These are phyloP conservation scores for Muscicapa comitata DNA, from an alignment of 2,797 vertebrate genomes.

Conservation along the genomic window DNA sequence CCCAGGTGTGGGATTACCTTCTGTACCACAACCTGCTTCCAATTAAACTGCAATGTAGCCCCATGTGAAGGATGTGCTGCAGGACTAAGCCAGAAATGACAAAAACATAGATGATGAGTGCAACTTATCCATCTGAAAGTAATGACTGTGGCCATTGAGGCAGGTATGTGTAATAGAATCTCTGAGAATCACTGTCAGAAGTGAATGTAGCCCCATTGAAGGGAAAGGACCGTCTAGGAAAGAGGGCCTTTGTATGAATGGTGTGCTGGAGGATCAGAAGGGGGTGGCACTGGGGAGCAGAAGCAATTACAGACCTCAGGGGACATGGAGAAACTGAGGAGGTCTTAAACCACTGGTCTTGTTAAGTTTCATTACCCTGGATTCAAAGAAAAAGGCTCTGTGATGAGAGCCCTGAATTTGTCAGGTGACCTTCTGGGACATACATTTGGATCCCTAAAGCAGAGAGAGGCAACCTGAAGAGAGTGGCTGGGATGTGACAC, in stretches of 20 bases:
- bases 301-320: not conserved
- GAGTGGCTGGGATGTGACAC: not conserved
- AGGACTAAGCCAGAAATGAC: not conserved
- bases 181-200: not conserved
- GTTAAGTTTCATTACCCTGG: not conserved
- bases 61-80: not conserved
- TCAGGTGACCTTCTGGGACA: not conserved
- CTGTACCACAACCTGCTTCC: not conserved
- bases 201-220: not conserved
- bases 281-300: not conserved
- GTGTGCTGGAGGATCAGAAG: not conserved
- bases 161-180: not conserved
- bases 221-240: not conserved
- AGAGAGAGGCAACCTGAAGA: not conserved
- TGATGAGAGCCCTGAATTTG: not conserved
- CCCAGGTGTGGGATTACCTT: not conserved
- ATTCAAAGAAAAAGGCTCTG: not conserved
- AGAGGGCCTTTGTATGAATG: not conserved
- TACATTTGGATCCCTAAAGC: not conserved
- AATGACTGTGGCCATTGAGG: not conserved
- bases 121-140: not conserved
- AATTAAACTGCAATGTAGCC: slow-evolving; percentile 16
- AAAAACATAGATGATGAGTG: not conserved
- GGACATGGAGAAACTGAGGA: not conserved
- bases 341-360: not conserved